A percentile compares a stretch with the other conserved stretches of the same genome.
Conservation (phyloP, 2,888 invertebrate genomes). For the Drosophila niveifrons region DNA sequence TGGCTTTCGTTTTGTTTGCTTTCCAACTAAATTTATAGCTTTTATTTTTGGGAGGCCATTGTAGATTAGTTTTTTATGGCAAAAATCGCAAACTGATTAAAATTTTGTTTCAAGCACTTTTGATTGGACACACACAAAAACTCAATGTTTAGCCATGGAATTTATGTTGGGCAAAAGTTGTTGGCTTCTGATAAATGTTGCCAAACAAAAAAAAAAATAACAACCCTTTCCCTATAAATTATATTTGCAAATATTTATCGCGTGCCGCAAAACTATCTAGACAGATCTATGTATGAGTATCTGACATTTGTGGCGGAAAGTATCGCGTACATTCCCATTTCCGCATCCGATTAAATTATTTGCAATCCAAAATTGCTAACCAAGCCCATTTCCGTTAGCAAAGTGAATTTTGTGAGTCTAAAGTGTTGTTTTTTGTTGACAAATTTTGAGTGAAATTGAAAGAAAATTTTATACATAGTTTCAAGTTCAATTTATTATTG, state of each 20-base stretch:
- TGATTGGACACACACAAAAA: conserved; percentile 29
- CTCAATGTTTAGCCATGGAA: conserved; percentile 39
- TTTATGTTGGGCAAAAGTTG: conserved; percentile 9
- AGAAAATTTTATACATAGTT: no score
- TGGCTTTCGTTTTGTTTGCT: conserved; percentile 4
- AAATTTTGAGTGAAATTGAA: no score
- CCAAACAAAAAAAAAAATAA: background rate
- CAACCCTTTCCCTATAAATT: conserved; percentile 6
- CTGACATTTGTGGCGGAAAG: conserved; percentile 13
- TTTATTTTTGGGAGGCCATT: conserved; percentile 63
- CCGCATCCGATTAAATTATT: conserved; percentile 11
- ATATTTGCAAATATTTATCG: conserved; percentile 2
- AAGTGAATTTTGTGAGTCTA: background rate
- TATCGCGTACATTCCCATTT: conserved; percentile 7
- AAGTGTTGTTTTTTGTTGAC: background rate
- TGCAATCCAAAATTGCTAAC: background rate
- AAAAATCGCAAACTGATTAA: conserved; percentile 73
- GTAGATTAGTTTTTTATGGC: conserved; percentile 72
- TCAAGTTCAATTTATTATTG: no score
- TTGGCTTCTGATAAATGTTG: background rate
- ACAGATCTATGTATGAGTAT: background rate
- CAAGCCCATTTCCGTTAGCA: background rate
- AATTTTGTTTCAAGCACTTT: conserved; percentile 29
- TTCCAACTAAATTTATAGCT: conserved; percentile 63
- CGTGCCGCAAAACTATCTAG: background rate